phyloP scores from a whole-genome alignment of 2,888 invertebrate species.

The Cheilosia pagana region DNA sequence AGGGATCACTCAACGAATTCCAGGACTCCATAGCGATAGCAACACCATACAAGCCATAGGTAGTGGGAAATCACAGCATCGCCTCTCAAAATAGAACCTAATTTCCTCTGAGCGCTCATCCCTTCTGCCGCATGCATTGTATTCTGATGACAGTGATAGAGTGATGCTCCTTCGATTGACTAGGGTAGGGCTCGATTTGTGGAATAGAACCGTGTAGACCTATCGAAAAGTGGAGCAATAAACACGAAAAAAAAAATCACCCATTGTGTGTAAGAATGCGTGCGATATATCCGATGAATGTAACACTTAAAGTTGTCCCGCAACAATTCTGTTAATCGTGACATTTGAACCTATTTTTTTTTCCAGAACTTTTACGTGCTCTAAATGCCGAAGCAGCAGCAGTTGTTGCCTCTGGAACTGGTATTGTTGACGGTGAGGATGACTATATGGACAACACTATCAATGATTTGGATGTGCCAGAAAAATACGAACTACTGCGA shows the following conservation, averaged over 20 bases:
- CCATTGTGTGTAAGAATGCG: conserved; percentile 34
- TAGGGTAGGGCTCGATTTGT: conserved; percentile 1
- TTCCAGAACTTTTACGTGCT: conserved; percentile 79
- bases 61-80: conserved; percentile 5
- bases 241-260: conserved; percentile 34
- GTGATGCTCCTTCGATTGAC: conserved; percentile 17
- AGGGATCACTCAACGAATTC: conserved; percentile 28
- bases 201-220: background rate
- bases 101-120: conserved; percentile 56
- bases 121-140: conserved; percentile 9
- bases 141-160: conserved; percentile 48
- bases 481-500: conserved; percentile 80
- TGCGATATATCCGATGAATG: conserved; percentile 25
- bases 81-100: conserved; percentile 67
- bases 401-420: conserved; percentile 69
- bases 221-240: background rate
- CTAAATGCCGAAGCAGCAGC: conserved; percentile 79
- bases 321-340: conserved; percentile 10
- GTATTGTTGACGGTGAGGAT: conserved; percentile 69
- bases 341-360: conserved; percentile 30
- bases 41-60: conserved; percentile 20
- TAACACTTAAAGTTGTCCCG: conserved; percentile 24
- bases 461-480: conserved; percentile 80
- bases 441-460: conserved; percentile 80
- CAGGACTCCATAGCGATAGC: background rate